Evolutionary conservation across 2,888 invertebrate genomes (phyloP), one percentile per base, ranked within the genome.

Genomic region (Clitarchus hookeri): DNA sequence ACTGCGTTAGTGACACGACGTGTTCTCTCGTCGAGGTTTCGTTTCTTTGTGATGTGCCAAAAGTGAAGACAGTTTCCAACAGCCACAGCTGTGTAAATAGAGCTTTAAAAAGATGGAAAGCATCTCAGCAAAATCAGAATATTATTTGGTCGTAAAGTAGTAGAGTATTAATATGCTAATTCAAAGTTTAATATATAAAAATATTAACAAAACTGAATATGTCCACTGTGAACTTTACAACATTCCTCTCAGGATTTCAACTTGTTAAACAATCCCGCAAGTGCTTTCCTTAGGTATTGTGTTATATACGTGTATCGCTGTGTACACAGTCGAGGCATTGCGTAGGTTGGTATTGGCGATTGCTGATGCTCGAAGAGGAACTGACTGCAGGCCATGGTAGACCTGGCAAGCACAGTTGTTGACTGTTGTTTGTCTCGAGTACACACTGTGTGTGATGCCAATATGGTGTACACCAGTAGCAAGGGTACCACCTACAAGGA

Each of bases 21-120:
- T 36, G 36, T 19, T 79, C 26, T 36, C 27, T 82, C 44, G 25
- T n/a, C 79, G 27, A 79, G 79, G 23, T 79, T 80, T 53, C 44
- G 80, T 85, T 79, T 82, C 19, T 82, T 85, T 85, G 12, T 54
- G 44, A 85, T 83, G 85, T 85, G 85, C 85, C 85, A 85, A 85
- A 85, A 65, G 16, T n/a, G 65, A 65, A 48, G 48, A 65, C 65
- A 65, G 65, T 65, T 65, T 65, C 65, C n/a, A 65, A n/a, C 65
- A 65, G 65, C 65, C n/a, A 65, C 16, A 65, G 65, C 65, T 65
- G 65, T 65, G 65, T 65, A 65, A 65, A 65, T 65, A 65, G 65
- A 65, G 65, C 65, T 65, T 65, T 65, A 65, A 65, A 23, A 65
- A 65, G 16, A 23, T 65, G 19, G n/a, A 65, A 65, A 65, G n/a